Evolutionary conservation across 2,888 invertebrate genomes (phyloP), one percentile per base, ranked within the genome.

Genomic region (Mythimna vitellina): DNA sequence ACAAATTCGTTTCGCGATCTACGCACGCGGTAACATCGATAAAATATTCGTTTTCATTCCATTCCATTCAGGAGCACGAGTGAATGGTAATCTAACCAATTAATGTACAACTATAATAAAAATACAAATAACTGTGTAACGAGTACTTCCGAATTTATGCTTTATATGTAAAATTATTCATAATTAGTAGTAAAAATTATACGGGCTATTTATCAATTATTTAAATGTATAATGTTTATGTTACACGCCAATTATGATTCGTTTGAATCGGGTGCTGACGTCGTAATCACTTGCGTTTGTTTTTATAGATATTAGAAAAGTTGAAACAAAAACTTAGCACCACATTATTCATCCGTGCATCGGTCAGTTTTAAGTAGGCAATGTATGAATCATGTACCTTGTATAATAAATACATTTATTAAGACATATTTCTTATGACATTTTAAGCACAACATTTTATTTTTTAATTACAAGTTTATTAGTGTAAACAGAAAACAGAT

Each of bases 111-210:
- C 83, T 83, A 74, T 73, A 73, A 75, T 84, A 78, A 80, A 81
- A 83, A 80, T 81, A 69, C 74, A 76, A 78, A 86, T 86, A 82
- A 85, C 81, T 70, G 68, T 46, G 78, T 78, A 77, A 81, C 83
- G 74, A 70, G 79, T 80, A 90, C 89, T 90, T 87, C 91, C 88
- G 87, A 92, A 91, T 89, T 82, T 76, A 86, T 87, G 80, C 88
- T 82, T 88, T 88, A 84, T 90, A 92, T 92, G 91, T 91, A 89
- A 92, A 92, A 84, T 87, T 91, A 93, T 92, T 92, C 92, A 90
- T 89, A 90, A 90, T 90, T 88, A 87, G 81, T 86, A 81, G 87
- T 90, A 88, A 91, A 89, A 88, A 89, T 90, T 88, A 89, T 87
- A 89, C 89, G 88, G 87, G 78, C 78, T 85, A 89, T 92, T 91